Base-by-base conservation (phyloP, 2,888 invertebrate genomes). In the Brachyopa scutellaris region DNA sequence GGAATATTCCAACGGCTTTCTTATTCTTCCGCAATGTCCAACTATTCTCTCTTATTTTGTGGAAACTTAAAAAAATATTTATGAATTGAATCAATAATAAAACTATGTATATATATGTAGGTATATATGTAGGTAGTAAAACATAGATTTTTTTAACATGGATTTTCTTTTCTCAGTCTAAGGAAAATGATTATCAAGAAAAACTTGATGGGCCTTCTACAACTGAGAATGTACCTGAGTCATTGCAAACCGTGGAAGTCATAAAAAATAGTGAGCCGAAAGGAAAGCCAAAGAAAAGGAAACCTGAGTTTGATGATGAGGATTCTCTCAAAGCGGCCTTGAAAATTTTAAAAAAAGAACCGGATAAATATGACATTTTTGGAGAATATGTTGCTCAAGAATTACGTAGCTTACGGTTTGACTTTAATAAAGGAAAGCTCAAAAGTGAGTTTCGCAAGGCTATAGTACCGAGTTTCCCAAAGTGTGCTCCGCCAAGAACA, bases 1-100 rank as follows among this genome's bases (percentile, higher is more conserved):
- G 61, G 51, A 53, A 76, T 67, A 53, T 76, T 67, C 66, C 59
- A 59, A 47, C 23, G 47, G n/a, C n/a, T 47, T 47, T 23, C 23
- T 21, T 19, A 53, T 31, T 33, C 53, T 19, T 31, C 53, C 6
- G 17, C 31, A 19, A 53, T 53, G 0, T 31, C 19, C 21, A 45
- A 45, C 45, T 21, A 45, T 21, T 45, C 45, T 23, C 6, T 36
- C 11, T 36, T n/a, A 36, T 1, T 36, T 36, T 36, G 9, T 36
- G 9, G 36, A 9, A 36, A 36, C 36, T 36, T n/a, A 36, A n/a
- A 11, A 36, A 36, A 36, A 36, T n/a, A 36, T 4, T 1, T 7
- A n/a, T n/a, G n/a, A 36, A 11, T n/a, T 36, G 4, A 36, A 9
- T n/a, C n/a, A n/a, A n/a, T n/a, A n/a, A n/a, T 36, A 11, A 1